Evolutionary conservation across 1,140 invertebrate species (phyloP), one percentile per base, ranked within the genome.

Genomic region (Atta cephalotes): DNA sequence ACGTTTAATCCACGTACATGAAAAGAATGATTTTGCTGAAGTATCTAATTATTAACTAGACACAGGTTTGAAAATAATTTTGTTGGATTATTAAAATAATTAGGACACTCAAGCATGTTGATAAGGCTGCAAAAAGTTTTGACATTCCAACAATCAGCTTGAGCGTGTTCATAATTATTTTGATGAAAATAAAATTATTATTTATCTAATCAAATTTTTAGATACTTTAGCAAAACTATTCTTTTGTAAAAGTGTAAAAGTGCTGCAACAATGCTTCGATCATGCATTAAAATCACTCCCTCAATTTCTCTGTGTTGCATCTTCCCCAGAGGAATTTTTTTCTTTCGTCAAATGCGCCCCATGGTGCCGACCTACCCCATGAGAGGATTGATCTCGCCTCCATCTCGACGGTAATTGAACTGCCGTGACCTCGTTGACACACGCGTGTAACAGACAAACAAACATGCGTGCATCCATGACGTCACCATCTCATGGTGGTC

Each of bases 351-450:
- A 62, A 66, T 85, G 65, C 80, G 51, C 72, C 80, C 66, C 58
- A 14, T 72, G 66, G 72, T 63, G 72, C 25, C 18, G 35, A 79
- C 60, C 31, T 63, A 45, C 49, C 87, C 31, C 49, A 53, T 49
- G 28, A 12, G 31, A 28, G 6, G 35, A 39, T 84, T 74, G 60
- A 88, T 77, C 63, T 84, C 10, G 45, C n/a, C 31, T 60, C 45
- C 7, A 74, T 70, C 62, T 76, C 31, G 79, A 60, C 49, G 51
- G n/a, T 85, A 84, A 88, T 77, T 81, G 79, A 84, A 71, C 31
- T 68, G 78, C 60, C 68, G 51, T 65, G 87, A 88, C 86, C 77
- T 35, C 78, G 39, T 88, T 88, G 70, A 72, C 35, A 63, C n/a
- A 49, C 62, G 71, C 21, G 60, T 88, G 77, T 70, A 87, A 81